These are phyloP conservation scores for Dicentrarchus labrax DNA, from an alignment of 2,113 vertebrate genomes.

Conservation along the genomic window DNA sequence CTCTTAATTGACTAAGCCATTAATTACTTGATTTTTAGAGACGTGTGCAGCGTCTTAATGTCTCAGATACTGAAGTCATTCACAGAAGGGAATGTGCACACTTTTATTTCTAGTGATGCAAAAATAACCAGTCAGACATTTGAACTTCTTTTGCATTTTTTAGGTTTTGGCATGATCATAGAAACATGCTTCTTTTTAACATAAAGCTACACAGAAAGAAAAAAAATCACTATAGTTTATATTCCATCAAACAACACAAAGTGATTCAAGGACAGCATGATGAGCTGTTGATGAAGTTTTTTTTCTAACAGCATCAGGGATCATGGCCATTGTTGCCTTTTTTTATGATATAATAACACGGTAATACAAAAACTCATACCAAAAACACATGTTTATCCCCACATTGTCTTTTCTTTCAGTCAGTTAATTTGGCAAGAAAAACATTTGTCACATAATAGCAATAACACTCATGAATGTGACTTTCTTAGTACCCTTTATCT, in stretches of 20 bases:
- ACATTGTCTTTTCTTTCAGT: conserved; percentile 60
- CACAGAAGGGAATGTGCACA: conserved; percentile 35
- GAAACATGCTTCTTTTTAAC: conserved; percentile 61
- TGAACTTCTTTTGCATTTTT: conserved; percentile 39
- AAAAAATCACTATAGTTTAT: conserved; percentile 60
- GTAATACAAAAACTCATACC: conserved; percentile 30
- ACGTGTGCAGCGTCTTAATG: neutral
- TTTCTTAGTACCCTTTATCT: conserved; percentile 45
- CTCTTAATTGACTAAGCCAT: neutral
- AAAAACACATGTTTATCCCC: conserved; percentile 6
- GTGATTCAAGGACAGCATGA: conserved; percentile 26
- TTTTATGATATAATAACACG: conserved; percentile 5
- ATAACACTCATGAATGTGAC: conserved; percentile 49
- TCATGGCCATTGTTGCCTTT: neutral
- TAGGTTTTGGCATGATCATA: conserved; percentile 56
- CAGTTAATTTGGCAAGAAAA: conserved; percentile 61
- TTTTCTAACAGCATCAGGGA: conserved; percentile 11
- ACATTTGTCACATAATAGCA: conserved; percentile 45
- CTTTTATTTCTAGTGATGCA: conserved; percentile 61
- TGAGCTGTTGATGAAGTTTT: conserved; percentile 19
- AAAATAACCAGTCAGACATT: conserved; percentile 45
- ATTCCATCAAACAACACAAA: conserved; percentile 60
- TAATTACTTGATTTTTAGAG: neutral
- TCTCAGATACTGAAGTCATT: conserved; percentile 13
- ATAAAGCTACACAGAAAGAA: conserved; percentile 70